Evolutionary conservation across 2,113 vertebrate species (phyloP).

Genomic region (Myrmecobius fasciatus): DNA sequence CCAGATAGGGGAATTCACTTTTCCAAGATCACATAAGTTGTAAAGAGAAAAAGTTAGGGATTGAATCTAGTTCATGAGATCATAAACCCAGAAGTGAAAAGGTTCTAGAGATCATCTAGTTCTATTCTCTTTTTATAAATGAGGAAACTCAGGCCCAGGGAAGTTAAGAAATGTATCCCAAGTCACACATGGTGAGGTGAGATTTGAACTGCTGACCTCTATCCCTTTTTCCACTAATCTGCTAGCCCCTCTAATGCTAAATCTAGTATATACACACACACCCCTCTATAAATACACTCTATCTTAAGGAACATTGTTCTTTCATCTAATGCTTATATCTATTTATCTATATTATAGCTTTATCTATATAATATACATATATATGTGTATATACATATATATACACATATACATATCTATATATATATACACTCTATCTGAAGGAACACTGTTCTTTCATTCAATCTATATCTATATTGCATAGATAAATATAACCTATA

Average conservation of each 20-base stretch:
- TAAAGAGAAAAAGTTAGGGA: background rate
- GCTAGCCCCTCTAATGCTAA: background rate
- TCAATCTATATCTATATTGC: background rate
- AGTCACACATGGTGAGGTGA: background rate
- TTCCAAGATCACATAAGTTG: background rate
- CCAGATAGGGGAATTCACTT: background rate
- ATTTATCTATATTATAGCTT: no score
- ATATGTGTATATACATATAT: background rate
- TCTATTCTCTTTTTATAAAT: background rate
- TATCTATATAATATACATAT: background rate
- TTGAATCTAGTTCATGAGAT: background rate
- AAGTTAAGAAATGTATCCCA: background rate
- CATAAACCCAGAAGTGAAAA: background rate
- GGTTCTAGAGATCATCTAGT: background rate
- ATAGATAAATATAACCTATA: no score
- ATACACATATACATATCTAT: no score
- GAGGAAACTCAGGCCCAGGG: background rate
- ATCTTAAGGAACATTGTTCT: no score
- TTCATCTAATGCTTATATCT: background rate
- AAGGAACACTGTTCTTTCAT: background rate
- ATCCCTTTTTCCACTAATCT: background rate
- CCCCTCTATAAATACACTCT: no score
- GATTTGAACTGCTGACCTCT: background rate
- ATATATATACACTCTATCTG: no score
- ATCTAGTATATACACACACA: background rate